Base-by-base conservation (phyloP, 2,888 invertebrate genomes). In the Dicyrtoma fusca region DNA sequence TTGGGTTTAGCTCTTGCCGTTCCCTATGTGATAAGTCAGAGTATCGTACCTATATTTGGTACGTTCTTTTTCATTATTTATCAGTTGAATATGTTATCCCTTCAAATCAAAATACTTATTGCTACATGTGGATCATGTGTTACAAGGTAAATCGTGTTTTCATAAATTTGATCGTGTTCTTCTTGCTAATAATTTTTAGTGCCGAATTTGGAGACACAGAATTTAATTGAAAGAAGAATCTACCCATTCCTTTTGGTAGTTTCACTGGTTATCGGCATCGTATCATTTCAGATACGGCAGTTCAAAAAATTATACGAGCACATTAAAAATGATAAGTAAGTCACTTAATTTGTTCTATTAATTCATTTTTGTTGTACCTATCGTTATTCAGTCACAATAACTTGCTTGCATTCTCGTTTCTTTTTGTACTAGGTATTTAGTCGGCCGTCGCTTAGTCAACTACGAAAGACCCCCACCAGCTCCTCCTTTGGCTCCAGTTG, bases 241-340 rank as follows among this genome's bases (percentile, higher is more conserved):
- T 98, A 97, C 86, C 97, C 97, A 34, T 91, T 92, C 81, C 87
- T 96, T 78, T 86, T 97, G 82, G 86, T 94, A 62, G 85, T 91
- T 26, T 88, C 88, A 64, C 84, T 91, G 69, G 85, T 91, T 65
- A 85, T 88, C 66, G 88, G 88, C 64, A 87, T 95, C 77, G 86
- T 93, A 70, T 87, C 88, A 76, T 91, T 96, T 82, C 94, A 98
- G 88, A 90, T 96, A 72, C 89, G 92, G 71, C 97, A 98, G 83
- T 95, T 99, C 86, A 90, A 90, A 82, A 92, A 94, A 82, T 86
- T 99, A 19, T 97, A 97, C 84, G 95, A 97, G 83, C 97, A 97
- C 85, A 99, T 99, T 82, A 97, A 97, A 86, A 98, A 99, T 85
- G 98, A 98, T 85, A 98, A 97, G 86, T 97, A 82, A 82, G 84